Percentiles rank a stretch among this genome's conserved stretches.
phyloP scores from a whole-genome alignment of 2,113 vertebrate species.

The Hippocampus mohnikei region DNA sequence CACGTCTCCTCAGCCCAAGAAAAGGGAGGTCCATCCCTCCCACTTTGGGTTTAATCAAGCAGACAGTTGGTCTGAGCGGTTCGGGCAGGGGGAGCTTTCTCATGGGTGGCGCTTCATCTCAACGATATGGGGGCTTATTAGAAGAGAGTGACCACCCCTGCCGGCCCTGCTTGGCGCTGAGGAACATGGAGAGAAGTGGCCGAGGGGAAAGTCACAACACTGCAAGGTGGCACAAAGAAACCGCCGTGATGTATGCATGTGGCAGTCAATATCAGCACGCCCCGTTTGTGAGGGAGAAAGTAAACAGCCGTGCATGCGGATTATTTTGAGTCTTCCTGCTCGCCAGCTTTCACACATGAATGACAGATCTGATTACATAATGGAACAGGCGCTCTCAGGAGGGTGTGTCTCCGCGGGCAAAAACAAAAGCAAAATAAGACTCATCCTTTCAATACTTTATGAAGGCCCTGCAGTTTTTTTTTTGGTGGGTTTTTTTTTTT shows the following conservation, averaged over 20 bases:
- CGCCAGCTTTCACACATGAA: slow-evolving; percentile 35
- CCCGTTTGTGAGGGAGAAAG: background rate
- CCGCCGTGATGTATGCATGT: background rate
- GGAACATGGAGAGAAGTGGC: slow-evolving; percentile 33
- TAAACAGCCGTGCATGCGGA: slow-evolving; percentile 4
- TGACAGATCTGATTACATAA: slow-evolving; percentile 57
- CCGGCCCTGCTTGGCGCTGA: slow-evolving; percentile 52
- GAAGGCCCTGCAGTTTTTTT: slow-evolving; percentile 10
- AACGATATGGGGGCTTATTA: slow-evolving; percentile 56
- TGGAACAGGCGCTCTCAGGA: slow-evolving; percentile 34
- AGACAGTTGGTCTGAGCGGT: slow-evolving; percentile 40
- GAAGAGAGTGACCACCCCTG: slow-evolving; percentile 51
- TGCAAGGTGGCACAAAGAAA: background rate
- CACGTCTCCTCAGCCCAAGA: slow-evolving; percentile 31
- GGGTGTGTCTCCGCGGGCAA: slow-evolving; percentile 39
- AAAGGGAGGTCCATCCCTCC: slow-evolving; percentile 26
- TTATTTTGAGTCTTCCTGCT: slow-evolving; percentile 12
- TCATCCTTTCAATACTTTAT: slow-evolving; percentile 50
- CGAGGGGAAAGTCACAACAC: slow-evolving; percentile 47
- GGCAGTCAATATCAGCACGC: background rate
- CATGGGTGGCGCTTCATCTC: slow-evolving; percentile 52
- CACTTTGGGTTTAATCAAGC: slow-evolving; percentile 54
- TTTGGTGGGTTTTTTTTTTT: no score
- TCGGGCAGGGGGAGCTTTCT: slow-evolving; percentile 27
- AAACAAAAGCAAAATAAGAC: slow-evolving; percentile 27